Conservation (phyloP, 2,113 vertebrate species). For the Tetrao urogallus region DNA sequence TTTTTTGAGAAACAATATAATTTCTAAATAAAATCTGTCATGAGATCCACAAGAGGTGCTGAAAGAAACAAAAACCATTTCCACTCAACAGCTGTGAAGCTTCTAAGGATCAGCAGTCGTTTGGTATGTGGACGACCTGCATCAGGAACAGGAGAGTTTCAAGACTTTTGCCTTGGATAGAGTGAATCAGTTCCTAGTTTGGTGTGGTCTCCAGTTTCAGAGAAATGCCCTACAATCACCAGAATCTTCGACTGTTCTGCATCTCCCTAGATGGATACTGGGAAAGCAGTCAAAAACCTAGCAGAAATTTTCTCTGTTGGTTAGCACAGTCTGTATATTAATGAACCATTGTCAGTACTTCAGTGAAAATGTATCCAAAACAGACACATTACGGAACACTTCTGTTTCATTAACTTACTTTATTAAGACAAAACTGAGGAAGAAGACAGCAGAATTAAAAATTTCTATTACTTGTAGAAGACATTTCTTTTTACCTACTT, state of each 20-base stretch:
- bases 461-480: background rate
- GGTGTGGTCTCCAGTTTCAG: background rate
- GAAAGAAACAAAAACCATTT: background rate
- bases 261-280: background rate
- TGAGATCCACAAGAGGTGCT: background rate
- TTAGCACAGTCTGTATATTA: background rate
- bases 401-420: background rate
- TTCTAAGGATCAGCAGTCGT: background rate
- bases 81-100: background rate
- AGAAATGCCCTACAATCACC: background rate
- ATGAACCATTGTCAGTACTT: background rate
- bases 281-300: background rate
- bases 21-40: background rate
- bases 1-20: background rate
- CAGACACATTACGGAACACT: background rate
- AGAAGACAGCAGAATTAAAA: background rate
- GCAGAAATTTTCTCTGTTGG: background rate
- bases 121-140: background rate
- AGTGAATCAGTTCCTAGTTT: background rate
- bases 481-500: background rate
- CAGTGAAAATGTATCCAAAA: background rate
- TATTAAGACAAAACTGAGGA: background rate
- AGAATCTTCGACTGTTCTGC: background rate
- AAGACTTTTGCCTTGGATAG: background rate
- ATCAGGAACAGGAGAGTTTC: background rate